A percentile compares a stretch with the other conserved stretches of the same genome.
phyloP scores from a whole-genome alignment of 2,888 invertebrate species.

The Conistra vaccinii region DNA sequence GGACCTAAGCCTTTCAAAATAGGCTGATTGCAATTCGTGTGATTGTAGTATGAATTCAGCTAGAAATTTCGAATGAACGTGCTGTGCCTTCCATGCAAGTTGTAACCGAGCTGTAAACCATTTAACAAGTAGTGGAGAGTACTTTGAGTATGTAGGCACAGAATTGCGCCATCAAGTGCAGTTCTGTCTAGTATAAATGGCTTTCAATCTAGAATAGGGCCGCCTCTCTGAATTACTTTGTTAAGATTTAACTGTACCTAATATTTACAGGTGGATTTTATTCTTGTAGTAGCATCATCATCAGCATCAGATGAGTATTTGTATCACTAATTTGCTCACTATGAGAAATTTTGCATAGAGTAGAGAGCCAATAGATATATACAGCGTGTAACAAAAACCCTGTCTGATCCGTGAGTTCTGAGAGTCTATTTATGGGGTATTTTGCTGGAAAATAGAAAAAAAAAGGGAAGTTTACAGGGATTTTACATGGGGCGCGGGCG shows the following conservation, averaged over 20 bases:
- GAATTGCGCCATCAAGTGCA: not conserved
- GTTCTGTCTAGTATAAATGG: not conserved
- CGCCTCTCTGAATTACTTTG: not conserved
- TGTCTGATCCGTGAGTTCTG: too few species aligned
- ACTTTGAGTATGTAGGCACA: not conserved
- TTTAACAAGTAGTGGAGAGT: not conserved
- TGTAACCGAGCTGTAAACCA: not conserved
- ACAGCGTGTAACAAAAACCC: too few species aligned
- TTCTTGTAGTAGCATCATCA: not conserved
- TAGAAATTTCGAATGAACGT: conserved; percentile 1
- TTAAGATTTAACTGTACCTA: not conserved
- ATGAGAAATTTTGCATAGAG: not conserved
- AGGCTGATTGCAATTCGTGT: conserved; percentile 1
- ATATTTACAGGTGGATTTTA: not conserved
- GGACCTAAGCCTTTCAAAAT: not conserved
- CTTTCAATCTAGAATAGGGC: not conserved
- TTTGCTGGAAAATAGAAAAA: too few species aligned
- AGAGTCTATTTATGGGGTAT: too few species aligned
- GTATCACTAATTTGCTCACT: too few species aligned
- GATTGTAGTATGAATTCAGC: not conserved
- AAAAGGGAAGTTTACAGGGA: too few species aligned
- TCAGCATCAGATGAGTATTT: too few species aligned
- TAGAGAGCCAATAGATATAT: too few species aligned
- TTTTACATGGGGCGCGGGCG: too few species aligned
- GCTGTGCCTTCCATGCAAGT: not conserved